Percentiles rank a stretch among this genome's conserved stretches.
Conservation (phyloP, 2,113 vertebrate genomes). For the Petrocephalus zakoni region DNA sequence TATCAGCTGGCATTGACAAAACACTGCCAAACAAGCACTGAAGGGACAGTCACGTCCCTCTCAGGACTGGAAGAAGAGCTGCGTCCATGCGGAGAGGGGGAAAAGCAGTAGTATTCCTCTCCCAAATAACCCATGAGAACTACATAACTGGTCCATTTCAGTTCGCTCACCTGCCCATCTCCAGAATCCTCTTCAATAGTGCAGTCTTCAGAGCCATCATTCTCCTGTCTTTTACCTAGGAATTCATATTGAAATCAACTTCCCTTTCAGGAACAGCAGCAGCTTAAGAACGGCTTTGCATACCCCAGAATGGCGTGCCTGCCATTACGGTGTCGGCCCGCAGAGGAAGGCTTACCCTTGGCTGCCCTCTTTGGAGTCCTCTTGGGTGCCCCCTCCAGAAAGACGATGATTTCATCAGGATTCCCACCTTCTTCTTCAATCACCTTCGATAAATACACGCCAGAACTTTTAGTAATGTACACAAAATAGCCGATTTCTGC, state of each 20-base stretch:
- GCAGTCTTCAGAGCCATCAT: slow-evolving; percentile 75
- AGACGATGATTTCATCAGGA: slow-evolving; percentile 74
- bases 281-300: not conserved
- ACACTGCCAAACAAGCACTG: not conserved
- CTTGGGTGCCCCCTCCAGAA: slow-evolving; percentile 61
- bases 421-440: slow-evolving; percentile 89
- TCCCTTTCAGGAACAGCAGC: not conserved
- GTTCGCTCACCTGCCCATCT: slow-evolving; percentile 71
- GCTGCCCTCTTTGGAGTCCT: slow-evolving; percentile 64
- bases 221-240: slow-evolving; percentile 71
- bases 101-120: not conserved
- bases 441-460: slow-evolving; percentile 54
- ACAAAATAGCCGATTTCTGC: not conserved
- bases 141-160: not conserved
- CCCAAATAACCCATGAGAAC: not conserved
- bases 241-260: not conserved
- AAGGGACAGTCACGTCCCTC: not conserved
- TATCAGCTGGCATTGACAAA: not conserved
- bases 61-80: not conserved
- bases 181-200: slow-evolving; percentile 78
- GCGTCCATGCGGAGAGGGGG: not conserved
- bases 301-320: not conserved
- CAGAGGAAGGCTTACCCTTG: slow-evolving; percentile 67
- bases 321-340: not conserved
- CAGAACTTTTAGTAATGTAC: not conserved